Percentiles rank a stretch among this genome's conserved stretches.
Conservation (phyloP, 1,140 invertebrate species). For the Drosophila pseudoananassae region DNA sequence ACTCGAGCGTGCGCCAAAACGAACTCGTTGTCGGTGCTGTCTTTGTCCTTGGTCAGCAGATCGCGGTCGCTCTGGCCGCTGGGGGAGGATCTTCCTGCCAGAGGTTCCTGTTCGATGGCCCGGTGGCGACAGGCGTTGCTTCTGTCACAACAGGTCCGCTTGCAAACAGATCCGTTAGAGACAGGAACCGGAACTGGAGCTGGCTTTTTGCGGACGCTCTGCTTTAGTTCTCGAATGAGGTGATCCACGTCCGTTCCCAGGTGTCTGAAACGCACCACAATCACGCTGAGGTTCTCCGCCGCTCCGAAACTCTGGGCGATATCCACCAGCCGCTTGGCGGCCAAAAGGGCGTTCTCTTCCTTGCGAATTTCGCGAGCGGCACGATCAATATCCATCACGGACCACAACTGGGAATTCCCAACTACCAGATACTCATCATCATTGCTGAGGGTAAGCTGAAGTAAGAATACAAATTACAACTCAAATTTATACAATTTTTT, state of each 20-base stretch:
- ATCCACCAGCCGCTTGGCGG: constrained; percentile 92
- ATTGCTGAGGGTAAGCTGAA: constrained; percentile 87
- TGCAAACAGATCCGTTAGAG: constrained; percentile 83
- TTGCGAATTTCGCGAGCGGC: constrained; percentile 90
- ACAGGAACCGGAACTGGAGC: constrained; percentile 81
- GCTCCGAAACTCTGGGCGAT: constrained; percentile 92
- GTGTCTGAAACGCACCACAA: constrained; percentile 89
- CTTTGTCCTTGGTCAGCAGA: constrained; percentile 72
- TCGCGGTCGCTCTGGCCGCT: constrained; percentile 92
- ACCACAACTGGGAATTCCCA: constrained; percentile 91
- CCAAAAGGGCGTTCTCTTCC: constrained; percentile 90
- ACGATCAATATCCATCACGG: constrained; percentile 89
- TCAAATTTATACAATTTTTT: background rate
- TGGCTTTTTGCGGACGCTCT: constrained; percentile 87
- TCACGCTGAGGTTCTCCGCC: constrained; percentile 91
- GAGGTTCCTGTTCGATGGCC: constrained; percentile 61
- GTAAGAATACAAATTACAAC: background rate
- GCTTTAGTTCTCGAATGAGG: constrained; percentile 90
- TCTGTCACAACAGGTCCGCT: constrained; percentile 87
- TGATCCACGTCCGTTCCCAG: constrained; percentile 88
- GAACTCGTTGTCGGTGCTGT: constrained; percentile 56
- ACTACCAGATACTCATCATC: constrained; percentile 93
- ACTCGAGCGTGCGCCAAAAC: constrained; percentile 74
- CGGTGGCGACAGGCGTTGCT: constrained; percentile 87
- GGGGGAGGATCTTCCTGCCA: constrained; percentile 90